phyloP scores from a whole-genome alignment of 2,113 vertebrate species.

The Oncorhynchus kisutch region DNA sequence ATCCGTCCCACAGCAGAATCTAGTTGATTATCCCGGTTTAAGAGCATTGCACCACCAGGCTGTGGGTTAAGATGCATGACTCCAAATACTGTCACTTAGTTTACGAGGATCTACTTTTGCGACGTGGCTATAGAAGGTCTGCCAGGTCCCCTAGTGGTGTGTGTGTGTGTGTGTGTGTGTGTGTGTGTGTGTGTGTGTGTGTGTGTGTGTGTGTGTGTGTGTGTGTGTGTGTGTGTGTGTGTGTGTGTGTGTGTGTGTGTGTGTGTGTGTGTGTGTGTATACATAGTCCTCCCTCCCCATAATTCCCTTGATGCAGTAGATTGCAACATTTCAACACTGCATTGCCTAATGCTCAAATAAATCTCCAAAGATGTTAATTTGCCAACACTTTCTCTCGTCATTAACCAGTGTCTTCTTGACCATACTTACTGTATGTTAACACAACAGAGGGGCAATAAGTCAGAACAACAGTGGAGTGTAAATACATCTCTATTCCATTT shows the following conservation, averaged over 20 bases:
- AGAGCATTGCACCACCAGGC: conserved; percentile 13
- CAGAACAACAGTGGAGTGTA: conserved; percentile 30
- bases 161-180: not conserved
- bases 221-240: not conserved
- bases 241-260: not conserved
- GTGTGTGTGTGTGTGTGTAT: not conserved
- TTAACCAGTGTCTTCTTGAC: not conserved
- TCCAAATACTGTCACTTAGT: not conserved
- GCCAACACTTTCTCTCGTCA: not conserved
- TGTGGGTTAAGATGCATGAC: not conserved
- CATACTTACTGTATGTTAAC: conserved; percentile 18
- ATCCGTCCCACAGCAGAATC: no score
- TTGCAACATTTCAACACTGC: conserved; percentile 20
- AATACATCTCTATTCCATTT: conserved; percentile 26
- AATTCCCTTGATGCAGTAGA: not conserved
- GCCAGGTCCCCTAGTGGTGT: not conserved
- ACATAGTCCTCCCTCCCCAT: not conserved
- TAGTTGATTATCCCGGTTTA: no score
- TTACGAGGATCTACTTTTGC: not conserved
- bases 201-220: not conserved
- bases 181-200: not conserved
- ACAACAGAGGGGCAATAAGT: conserved; percentile 19
- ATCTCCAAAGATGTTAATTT: conserved; percentile 10
- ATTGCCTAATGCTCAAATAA: conserved; percentile 6
- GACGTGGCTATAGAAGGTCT: conserved; percentile 1